Base-by-base conservation (phyloP, 1,140 invertebrate genomes). In the Drosophila arawakana region DNA sequence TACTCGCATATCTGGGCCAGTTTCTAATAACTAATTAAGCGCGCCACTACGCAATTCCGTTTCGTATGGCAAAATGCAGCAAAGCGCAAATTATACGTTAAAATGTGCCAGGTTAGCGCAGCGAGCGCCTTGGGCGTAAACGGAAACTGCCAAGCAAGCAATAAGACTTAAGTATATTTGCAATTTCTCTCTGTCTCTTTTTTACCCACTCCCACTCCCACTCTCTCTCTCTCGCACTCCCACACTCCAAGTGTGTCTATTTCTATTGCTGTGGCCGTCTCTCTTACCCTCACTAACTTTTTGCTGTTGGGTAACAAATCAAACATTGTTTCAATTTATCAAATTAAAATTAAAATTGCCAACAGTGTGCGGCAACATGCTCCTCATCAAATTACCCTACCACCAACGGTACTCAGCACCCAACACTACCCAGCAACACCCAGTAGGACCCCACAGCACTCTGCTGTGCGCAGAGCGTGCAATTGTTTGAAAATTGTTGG, bases 331-430 rank as follows among this genome's bases (percentile, higher is more conserved):
- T 72, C 73, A 77, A 86, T 82, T 80, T 88, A 74, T 80, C 73
- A 82, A 88, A 86, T 82, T 79, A 70, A 82, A 88, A 77, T 88
- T 79, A 80, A 86, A 86, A 88, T 72, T 71, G 52, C 44, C 49
- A 63, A 44, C 57, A 71, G 39, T 18, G 25, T 59, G 57, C 52
- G 39, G 35, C 50, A 55, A 46, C 49, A 39, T 39, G 43, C 63
- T 21, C 55, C 44, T 47, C 44, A 41, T 65, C 68, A 63, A 69
- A 52, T 7, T 21, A 11, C 39, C 46, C 37, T 18, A 8, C 55
- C 15, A 39, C 15, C 34, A 2, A 21, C 25, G 1, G 8, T 8
- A 39, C 37, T 2, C 50, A 18, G 8, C 58, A n/a, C 13, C 8
- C 21, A 46, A 2, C 2, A 46, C 13, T 13, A 15, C 10, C 50